A percentile compares a stretch with the other conserved stretches of the same genome.
Evolutionary conservation across 2,113 vertebrate genomes (phyloP).

Genomic region (Chionomys nivalis): DNA sequence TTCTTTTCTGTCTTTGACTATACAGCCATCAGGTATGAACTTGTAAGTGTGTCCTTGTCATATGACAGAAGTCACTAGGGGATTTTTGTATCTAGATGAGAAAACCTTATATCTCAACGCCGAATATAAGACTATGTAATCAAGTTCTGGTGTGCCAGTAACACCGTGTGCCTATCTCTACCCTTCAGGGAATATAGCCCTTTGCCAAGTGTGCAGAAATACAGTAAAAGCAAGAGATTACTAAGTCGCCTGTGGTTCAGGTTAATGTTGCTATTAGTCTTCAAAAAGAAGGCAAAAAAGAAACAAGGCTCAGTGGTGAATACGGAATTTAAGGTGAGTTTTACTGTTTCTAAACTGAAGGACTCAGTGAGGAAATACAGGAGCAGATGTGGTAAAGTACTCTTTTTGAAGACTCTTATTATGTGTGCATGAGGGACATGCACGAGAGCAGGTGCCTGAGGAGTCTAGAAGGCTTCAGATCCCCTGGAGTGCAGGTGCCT

Average conservation of each 20-base stretch:
- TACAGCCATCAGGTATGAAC: background rate
- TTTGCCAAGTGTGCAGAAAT: slow-evolving; percentile 33
- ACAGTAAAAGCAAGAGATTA: slow-evolving; percentile 9
- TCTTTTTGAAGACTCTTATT: background rate
- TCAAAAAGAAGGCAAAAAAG: background rate
- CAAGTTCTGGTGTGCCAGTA: background rate
- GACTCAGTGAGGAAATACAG: background rate
- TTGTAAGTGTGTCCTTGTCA: background rate
- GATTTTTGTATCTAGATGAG: background rate
- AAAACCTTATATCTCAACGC: slow-evolving; percentile 16
- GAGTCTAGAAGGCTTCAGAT: background rate
- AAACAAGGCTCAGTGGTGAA: background rate
- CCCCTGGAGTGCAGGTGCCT: too few relatives aligned
- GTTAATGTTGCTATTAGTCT: slow-evolving; percentile 27
- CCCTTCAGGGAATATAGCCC: background rate
- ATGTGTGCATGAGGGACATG: background rate
- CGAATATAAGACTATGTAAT: background rate
- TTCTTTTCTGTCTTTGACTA: slow-evolving; percentile 1
- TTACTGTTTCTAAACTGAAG: background rate
- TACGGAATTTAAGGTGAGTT: slow-evolving; percentile 2
- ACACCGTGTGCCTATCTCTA: background rate
- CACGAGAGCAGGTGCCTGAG: too few relatives aligned
- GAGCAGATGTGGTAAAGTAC: slow-evolving; percentile 1
- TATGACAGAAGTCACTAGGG: background rate
- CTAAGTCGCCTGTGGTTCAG: background rate